phyloP scores from a whole-genome alignment of 1,140 invertebrate species.

The Harlomillsia oculata region DNA sequence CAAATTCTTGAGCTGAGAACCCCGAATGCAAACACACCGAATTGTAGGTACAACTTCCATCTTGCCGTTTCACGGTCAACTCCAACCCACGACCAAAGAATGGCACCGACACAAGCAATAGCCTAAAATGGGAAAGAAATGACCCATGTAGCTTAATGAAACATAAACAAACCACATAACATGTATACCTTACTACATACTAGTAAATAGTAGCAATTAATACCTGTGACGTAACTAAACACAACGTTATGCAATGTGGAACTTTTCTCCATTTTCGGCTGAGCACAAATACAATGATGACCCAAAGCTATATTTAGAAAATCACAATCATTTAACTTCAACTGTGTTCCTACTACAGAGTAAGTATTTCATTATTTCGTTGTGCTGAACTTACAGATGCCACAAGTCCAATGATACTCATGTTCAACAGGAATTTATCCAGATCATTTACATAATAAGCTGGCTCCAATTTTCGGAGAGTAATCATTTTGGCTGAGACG shows the following conservation, averaged over 20 bases:
- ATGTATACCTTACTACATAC: too few relatives aligned
- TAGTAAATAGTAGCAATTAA: neutral
- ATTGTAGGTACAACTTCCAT: conserved; percentile 58
- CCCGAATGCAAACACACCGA: conserved; percentile 59
- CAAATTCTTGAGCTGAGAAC: conserved; percentile 69
- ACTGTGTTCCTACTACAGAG: neutral
- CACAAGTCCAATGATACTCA: conserved; percentile 64
- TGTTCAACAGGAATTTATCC: conserved; percentile 68
- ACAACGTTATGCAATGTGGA: conserved; percentile 71
- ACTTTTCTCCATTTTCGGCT: conserved; percentile 65
- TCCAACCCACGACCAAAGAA: conserved; percentile 53
- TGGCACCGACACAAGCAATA: conserved; percentile 55
- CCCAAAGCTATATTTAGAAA: conserved; percentile 51
- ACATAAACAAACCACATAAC: too few relatives aligned
- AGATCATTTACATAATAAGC: conserved; percentile 61
- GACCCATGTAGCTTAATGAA: too few relatives aligned
- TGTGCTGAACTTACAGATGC: conserved; percentile 49
- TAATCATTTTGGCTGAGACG: conserved; percentile 84
- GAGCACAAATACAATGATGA: conserved; percentile 63
- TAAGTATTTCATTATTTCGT: neutral
- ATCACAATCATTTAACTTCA: conserved; percentile 3
- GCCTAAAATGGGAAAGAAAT: conserved; percentile 43
- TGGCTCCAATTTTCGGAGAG: conserved; percentile 56
- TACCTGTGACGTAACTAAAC: conserved; percentile 69
- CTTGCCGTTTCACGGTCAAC: conserved; percentile 38